Conservation (phyloP, 2,888 invertebrate genomes). For the Bellardia bayeri region DNA sequence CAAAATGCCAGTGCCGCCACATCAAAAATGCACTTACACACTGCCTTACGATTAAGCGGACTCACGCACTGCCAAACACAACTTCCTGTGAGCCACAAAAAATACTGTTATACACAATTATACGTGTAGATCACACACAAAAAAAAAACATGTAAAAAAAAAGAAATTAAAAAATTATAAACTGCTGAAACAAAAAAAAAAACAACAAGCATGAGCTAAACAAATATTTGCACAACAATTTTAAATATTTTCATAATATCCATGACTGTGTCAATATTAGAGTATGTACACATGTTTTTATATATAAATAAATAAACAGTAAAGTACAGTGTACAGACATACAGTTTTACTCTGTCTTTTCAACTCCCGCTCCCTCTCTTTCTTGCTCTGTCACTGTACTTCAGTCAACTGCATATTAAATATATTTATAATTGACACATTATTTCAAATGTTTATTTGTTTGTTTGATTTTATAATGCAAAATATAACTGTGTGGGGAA, state of each 20-base stretch:
- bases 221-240: slow-evolving; percentile 56
- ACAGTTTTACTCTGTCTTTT: neutral
- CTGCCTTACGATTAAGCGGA: neutral
- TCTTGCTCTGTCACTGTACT: neutral
- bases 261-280: slow-evolving; percentile 32
- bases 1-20: neutral
- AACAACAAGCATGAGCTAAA: slow-evolving; percentile 13
- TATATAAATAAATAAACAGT: slow-evolving; percentile 8
- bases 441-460: slow-evolving; percentile 26
- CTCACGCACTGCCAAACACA: neutral
- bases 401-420: neutral
- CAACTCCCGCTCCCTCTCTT: neutral
- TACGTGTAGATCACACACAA: neutral
- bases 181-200: neutral
- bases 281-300: neutral
- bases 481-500: neutral
- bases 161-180: neutral
- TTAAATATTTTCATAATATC: slow-evolving; percentile 63
- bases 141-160: slow-evolving; percentile 7
- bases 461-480: slow-evolving; percentile 36
- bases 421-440: slow-evolving; percentile 76
- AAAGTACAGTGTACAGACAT: neutral
- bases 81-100: no score
- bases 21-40: slow-evolving; percentile 1
- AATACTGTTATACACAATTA: neutral